Conservation (phyloP, 2,888 invertebrate species). For the Bugula neritina region DNA sequence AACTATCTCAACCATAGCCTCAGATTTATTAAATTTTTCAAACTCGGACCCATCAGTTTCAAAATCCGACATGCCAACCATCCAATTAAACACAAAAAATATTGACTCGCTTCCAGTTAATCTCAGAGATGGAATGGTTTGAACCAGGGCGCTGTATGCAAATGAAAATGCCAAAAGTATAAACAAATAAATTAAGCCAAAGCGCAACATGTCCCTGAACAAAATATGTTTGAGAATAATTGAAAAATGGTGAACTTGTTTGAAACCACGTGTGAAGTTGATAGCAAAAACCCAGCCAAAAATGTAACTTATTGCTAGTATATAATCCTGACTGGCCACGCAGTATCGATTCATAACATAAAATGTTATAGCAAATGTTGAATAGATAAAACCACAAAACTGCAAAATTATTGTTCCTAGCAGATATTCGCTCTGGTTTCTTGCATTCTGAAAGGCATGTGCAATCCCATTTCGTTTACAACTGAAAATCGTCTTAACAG, state of each 20-base stretch:
- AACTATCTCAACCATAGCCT: constrained; percentile 36
- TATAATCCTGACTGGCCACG: constrained; percentile 38
- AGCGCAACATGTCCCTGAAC: constrained; percentile 43
- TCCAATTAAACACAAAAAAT: constrained; percentile 46
- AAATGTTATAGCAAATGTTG: constrained; percentile 40
- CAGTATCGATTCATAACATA: constrained; percentile 35
- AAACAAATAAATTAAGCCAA: constrained; percentile 46
- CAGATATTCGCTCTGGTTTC: constrained; percentile 1
- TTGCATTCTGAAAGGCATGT: neutral
- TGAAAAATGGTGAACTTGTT: constrained; percentile 46
- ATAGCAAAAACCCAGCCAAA: constrained; percentile 49
- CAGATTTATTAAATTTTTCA: constrained; percentile 34
- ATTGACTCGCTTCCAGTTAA: constrained; percentile 34
- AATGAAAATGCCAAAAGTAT: constrained; percentile 47
- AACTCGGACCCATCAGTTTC: constrained; percentile 32
- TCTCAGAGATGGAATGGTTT: constrained; percentile 32
- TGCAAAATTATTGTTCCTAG: constrained; percentile 23
- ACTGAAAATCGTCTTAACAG: neutral
- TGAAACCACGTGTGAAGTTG: constrained; percentile 46
- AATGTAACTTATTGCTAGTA: constrained; percentile 41
- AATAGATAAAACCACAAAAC: constrained; percentile 34
- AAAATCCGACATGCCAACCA: constrained; percentile 47
- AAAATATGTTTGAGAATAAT: constrained; percentile 48
- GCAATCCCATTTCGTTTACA: neutral
- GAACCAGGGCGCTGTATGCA: constrained; percentile 44